Percentiles rank a stretch among this genome's conserved stretches.
These are phyloP conservation scores for Centropristis striata DNA, from an alignment of 2,113 vertebrate species.

Conservation along the genomic window DNA sequence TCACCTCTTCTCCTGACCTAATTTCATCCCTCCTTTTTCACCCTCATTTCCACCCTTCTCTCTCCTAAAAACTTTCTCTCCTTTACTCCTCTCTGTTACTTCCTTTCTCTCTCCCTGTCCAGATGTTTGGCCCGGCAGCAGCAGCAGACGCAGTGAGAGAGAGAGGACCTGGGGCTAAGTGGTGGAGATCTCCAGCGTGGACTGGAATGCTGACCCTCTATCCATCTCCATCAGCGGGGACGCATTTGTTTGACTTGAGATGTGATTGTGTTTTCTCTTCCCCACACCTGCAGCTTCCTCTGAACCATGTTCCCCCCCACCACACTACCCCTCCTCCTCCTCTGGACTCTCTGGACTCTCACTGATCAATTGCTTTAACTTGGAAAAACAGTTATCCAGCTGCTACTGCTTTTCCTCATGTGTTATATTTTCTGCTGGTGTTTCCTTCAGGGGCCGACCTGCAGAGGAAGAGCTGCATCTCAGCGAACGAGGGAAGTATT, in stretches of 20 bases:
- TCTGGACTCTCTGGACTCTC: constrained; percentile 48
- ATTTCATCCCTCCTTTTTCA: constrained; percentile 45
- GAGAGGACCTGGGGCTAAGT: constrained; percentile 44
- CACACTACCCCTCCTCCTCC: constrained; percentile 13
- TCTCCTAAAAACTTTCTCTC: constrained; percentile 27
- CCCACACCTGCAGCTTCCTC: constrained; percentile 85
- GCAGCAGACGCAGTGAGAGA: constrained; percentile 40
- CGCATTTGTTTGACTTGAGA: constrained; percentile 81
- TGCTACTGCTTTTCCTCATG: constrained; percentile 65
- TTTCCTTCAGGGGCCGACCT: constrained; percentile 23
- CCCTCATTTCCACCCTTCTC: constrained; percentile 19
- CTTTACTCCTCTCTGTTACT: constrained; percentile 38
- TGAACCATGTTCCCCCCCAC: constrained; percentile 45
- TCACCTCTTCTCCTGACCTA: constrained; percentile 66
- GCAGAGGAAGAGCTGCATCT: constrained; percentile 31
- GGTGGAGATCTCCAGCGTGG: constrained; percentile 75
- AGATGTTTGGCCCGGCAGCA: constrained; percentile 72
- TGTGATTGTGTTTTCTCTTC: constrained; percentile 85
- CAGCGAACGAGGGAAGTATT: constrained; percentile 29
- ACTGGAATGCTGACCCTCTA: constrained; percentile 82
- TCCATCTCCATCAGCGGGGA: constrained; percentile 84
- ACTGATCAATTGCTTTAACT: constrained; percentile 75
- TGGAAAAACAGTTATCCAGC: constrained; percentile 72
- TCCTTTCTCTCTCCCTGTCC: constrained; percentile 46
- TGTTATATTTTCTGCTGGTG: constrained; percentile 43